A percentile compares a stretch with the other conserved stretches of the same genome.
phyloP scores from a whole-genome alignment of 2,113 vertebrate genomes.

The Mormyrus lacerda region DNA sequence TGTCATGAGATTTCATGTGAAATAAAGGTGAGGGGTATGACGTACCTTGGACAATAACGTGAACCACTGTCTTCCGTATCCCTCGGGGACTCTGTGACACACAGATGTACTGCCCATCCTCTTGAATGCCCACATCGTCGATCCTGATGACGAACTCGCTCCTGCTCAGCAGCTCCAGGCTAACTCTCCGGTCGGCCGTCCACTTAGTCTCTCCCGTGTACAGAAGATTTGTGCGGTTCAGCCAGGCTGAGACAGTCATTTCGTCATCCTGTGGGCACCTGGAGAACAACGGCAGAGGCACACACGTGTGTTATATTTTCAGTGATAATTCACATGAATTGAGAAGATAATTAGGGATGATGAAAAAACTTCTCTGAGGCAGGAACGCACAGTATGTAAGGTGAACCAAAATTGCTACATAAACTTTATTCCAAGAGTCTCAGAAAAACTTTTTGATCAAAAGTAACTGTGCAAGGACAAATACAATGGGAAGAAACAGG shows the following conservation, averaged over 20 bases:
- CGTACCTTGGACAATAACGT: constrained; percentile 92
- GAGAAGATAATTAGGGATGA: background rate
- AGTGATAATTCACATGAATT: background rate
- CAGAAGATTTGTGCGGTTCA: constrained; percentile 91
- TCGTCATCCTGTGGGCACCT: constrained; percentile 87
- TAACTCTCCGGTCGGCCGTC: constrained; percentile 90
- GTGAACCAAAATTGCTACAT: background rate
- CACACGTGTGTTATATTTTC: background rate
- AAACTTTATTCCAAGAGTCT: background rate
- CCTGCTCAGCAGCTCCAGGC: constrained; percentile 81
- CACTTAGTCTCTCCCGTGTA: constrained; percentile 96
- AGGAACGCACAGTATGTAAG: background rate
- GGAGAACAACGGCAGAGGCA: constrained; percentile 23
- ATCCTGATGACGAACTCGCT: constrained; percentile 96
- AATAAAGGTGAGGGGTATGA: background rate
- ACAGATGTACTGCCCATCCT: constrained; percentile 90
- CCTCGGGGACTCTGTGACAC: constrained; percentile 90
- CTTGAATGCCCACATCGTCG: constrained; percentile 81
- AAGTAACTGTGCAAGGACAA: background rate
- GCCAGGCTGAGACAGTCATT: constrained; percentile 89
- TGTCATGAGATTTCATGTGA: background rate
- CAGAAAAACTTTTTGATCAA: background rate
- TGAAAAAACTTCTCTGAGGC: background rate
- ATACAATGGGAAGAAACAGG: background rate
- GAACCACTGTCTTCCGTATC: constrained; percentile 81